These are phyloP conservation scores for Bungarus multicinctus DNA, from an alignment of 2,113 vertebrate species.

Conservation along the genomic window DNA sequence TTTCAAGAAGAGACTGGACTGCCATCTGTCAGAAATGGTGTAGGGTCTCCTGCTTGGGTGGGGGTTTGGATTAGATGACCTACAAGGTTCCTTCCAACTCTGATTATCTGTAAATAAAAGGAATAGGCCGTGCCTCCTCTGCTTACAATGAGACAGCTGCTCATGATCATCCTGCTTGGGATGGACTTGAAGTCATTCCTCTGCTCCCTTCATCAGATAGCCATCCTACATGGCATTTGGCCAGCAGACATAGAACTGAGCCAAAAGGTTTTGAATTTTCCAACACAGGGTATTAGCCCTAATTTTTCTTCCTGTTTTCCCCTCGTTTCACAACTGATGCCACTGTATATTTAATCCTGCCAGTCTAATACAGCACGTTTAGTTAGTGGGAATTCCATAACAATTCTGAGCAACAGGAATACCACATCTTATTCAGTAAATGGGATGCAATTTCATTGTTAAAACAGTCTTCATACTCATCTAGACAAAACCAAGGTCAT, in stretches of 20 bases:
- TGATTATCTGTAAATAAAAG: not conserved
- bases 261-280: not conserved
- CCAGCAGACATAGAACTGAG: constrained; percentile 19
- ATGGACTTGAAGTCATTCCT: not conserved
- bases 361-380: not conserved
- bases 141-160: constrained; percentile 6
- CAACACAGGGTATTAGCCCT: not conserved
- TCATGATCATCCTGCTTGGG: not conserved
- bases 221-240: not conserved
- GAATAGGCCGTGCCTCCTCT: not conserved
- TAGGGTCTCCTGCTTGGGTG: too few species aligned
- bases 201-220: constrained; percentile 6
- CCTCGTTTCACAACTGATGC: not conserved
- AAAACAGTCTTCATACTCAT: not conserved
- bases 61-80: too few species aligned
- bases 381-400: not conserved
- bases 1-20: too few species aligned
- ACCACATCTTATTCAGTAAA: not conserved
- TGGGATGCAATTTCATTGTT: not conserved
- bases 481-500: not conserved
- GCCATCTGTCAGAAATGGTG: too few species aligned
- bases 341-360: not conserved
- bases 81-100: too few species aligned
- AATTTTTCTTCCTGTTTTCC: not conserved
- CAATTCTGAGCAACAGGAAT: not conserved